Conservation (phyloP, 1,140 invertebrate species). For the Dysdera silvatica region DNA sequence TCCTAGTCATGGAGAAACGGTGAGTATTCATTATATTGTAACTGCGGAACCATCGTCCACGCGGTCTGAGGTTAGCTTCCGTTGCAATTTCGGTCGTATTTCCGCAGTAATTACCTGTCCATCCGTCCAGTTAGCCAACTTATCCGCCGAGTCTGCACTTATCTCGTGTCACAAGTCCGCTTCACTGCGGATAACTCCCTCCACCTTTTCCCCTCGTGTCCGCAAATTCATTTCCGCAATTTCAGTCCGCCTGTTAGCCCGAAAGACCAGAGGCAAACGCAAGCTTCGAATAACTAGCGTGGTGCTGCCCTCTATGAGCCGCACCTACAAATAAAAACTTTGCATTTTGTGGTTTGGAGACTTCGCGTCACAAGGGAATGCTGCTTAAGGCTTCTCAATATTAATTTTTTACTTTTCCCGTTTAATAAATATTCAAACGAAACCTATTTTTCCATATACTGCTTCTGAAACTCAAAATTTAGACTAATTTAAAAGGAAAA, state of each 20-base stretch:
- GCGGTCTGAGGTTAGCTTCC: too few relatives aligned
- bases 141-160: constrained; percentile 27
- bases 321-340: background rate
- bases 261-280: too few relatives aligned
- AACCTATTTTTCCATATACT: background rate
- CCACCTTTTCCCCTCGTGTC: constrained; percentile 23
- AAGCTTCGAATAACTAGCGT: too few relatives aligned
- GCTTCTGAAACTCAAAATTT: too few relatives aligned
- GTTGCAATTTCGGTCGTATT: constrained; percentile 29
- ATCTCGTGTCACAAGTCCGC: constrained; percentile 25
- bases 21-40: too few relatives aligned
- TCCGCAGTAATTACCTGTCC: constrained; percentile 31
- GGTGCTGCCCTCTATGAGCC: constrained; percentile 27
- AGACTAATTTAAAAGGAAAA: too few relatives aligned
- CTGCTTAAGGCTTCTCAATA: too few relatives aligned
- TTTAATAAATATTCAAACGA: background rate
- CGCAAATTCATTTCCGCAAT: background rate
- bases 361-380: background rate
- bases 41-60: too few relatives aligned
- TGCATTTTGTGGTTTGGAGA: background rate
- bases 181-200: constrained; percentile 23
- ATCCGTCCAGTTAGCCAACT: too few relatives aligned
- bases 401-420: too few relatives aligned
- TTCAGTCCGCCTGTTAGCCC: too few relatives aligned
- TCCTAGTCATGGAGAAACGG: background rate